Conservation (phyloP, 2,888 invertebrate genomes). For the Cantharis rustica region DNA sequence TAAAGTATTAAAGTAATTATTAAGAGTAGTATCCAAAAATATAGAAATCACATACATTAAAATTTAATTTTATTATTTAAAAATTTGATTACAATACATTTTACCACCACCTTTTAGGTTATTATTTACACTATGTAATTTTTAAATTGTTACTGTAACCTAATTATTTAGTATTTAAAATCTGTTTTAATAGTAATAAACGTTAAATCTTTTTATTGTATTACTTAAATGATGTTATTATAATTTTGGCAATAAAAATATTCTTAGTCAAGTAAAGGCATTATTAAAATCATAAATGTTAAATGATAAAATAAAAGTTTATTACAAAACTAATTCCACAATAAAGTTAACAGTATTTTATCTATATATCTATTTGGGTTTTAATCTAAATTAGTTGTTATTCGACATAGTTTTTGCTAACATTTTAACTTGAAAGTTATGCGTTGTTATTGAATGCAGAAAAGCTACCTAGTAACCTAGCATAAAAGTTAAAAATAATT, state of each 20-base stretch:
- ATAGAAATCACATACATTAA: not conserved
- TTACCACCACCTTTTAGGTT: not conserved
- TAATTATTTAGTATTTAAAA: not conserved
- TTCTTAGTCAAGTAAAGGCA: not conserved
- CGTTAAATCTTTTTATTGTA: not conserved
- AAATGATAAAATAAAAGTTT: not conserved
- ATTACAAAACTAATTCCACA: not conserved
- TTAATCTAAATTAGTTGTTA: not conserved
- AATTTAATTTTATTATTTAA: not conserved
- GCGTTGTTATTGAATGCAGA: no score
- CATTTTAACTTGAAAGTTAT: not conserved
- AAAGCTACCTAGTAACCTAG: no score
- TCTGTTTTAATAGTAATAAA: not conserved
- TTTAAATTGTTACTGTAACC: not conserved
- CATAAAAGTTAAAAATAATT: no score
- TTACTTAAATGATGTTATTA: not conserved
- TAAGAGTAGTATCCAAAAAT: not conserved
- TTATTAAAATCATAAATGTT: not conserved
- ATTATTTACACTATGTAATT: not conserved
- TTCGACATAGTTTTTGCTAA: not conserved
- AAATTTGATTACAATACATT: not conserved
- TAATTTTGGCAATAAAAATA: not conserved
- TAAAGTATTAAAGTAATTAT: no score
- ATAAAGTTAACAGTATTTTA: not conserved
- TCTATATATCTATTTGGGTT: not conserved